phyloP scores from a whole-genome alignment of 2,888 invertebrate genomes.

The Elgonia sp. region DNA sequence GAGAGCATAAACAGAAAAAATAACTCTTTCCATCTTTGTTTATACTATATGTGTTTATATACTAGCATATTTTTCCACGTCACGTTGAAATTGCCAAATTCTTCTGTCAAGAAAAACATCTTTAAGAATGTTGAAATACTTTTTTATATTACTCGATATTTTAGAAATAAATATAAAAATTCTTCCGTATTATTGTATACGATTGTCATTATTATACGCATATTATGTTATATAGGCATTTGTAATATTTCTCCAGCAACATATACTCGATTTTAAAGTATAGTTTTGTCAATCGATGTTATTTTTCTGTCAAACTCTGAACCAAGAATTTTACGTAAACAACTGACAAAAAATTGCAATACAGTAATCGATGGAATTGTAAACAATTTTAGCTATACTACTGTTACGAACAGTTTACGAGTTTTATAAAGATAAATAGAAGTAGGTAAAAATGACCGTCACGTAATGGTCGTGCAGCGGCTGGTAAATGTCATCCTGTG shows the following conservation, averaged over 20 bases:
- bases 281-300: conserved; percentile 34
- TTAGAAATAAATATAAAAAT: too few relatives aligned
- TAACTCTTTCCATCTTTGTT: too few relatives aligned
- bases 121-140: too few relatives aligned
- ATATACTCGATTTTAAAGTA: conserved; percentile 35
- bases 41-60: too few relatives aligned
- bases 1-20: too few relatives aligned
- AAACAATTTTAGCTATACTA: conserved; percentile 25
- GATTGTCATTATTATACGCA: too few relatives aligned
- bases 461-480: conserved; percentile 42
- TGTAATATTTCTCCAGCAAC: conserved; percentile 9
- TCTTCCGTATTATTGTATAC: too few relatives aligned
- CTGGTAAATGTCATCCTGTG: conserved; percentile 21
- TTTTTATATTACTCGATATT: too few relatives aligned
- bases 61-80: too few relatives aligned
- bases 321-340: conserved; percentile 7
- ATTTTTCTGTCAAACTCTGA: background rate
- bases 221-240: conserved; percentile 26
- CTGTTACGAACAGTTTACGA: conserved; percentile 37
- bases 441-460: conserved; percentile 49
- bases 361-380: conserved; percentile 5
- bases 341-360: conserved; percentile 27
- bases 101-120: too few relatives aligned
- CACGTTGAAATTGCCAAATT: too few relatives aligned
- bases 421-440: conserved; percentile 38